phyloP scores from a whole-genome alignment of 1,140 invertebrate species.

The Cardiocondyla obscurior region DNA sequence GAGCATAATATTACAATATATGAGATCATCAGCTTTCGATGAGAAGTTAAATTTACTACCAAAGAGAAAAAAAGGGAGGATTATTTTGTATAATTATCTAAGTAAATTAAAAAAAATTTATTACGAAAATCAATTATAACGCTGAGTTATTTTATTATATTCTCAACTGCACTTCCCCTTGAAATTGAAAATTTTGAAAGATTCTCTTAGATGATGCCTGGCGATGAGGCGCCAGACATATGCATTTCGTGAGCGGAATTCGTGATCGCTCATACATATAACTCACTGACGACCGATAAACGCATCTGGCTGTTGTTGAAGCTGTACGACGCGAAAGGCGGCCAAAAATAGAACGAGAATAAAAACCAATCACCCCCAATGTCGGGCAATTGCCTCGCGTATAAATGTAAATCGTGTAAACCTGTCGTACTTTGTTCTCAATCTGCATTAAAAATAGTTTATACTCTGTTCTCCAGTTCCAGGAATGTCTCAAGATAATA shows the following conservation, averaged over 20 bases:
- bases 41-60: not conserved
- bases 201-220: not conserved
- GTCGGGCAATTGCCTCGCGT: not conserved
- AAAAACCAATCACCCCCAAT: conserved; percentile 29
- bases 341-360: conserved; percentile 40
- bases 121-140: not conserved
- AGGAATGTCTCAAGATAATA: not conserved
- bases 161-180: not conserved
- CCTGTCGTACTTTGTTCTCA: conserved; percentile 35
- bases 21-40: not conserved
- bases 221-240: conserved; percentile 24
- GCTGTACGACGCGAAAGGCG: conserved; percentile 7
- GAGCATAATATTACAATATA: not conserved
- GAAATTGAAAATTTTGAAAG: not conserved
- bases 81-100: too few relatives aligned
- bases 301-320: conserved; percentile 51
- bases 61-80: not conserved
- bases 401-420: conserved; percentile 2
- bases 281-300: conserved; percentile 50
- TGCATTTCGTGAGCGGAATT: conserved; percentile 35
- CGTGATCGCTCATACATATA: conserved; percentile 42
- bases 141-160: not conserved
- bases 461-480: not conserved
- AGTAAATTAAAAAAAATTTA: too few relatives aligned
- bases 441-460: conserved; percentile 28